These are phyloP conservation scores for Microctonus hyperodae DNA, from an alignment of 2,888 invertebrate species.

Conservation along the genomic window DNA sequence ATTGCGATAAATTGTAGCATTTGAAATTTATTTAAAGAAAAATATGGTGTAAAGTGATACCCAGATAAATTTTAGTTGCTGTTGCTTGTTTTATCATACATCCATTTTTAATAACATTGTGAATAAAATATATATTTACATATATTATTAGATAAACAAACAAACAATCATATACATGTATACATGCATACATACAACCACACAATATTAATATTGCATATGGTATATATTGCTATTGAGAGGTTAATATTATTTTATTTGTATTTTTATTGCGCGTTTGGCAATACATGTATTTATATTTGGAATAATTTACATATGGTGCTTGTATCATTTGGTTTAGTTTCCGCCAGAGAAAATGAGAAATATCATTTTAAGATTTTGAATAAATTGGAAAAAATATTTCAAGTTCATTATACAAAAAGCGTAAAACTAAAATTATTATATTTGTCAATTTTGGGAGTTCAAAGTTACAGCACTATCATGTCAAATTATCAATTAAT, in stretches of 20 bases:
- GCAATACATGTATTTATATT: conserved; percentile 34
- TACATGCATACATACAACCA: background rate
- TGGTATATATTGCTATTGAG: conserved; percentile 44
- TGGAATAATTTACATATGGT: conserved; percentile 24
- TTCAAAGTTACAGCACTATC: background rate
- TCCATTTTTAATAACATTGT: conserved; percentile 40
- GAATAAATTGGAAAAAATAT: background rate
- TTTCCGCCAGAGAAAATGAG: background rate
- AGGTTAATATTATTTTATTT: conserved; percentile 51
- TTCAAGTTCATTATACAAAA: background rate
- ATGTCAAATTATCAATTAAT: background rate
- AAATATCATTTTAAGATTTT: too few species aligned
- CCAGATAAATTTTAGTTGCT: conserved; percentile 44
- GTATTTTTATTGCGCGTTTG: conserved; percentile 43
- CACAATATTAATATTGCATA: conserved; percentile 34
- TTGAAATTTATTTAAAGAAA: conserved; percentile 13
- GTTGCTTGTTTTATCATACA: conserved; percentile 45
- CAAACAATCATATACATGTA: too few species aligned
- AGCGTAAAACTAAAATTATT: background rate
- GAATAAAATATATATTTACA: conserved; percentile 3
- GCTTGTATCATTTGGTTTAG: conserved; percentile 5
- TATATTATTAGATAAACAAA: background rate
- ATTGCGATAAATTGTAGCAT: conserved; percentile 36
- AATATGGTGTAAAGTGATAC: conserved; percentile 37
- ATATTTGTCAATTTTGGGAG: background rate